A percentile compares a stretch with the other conserved stretches of the same genome.
Conservation (phyloP, 2,888 invertebrate species). For the Ormyrus thymus region DNA sequence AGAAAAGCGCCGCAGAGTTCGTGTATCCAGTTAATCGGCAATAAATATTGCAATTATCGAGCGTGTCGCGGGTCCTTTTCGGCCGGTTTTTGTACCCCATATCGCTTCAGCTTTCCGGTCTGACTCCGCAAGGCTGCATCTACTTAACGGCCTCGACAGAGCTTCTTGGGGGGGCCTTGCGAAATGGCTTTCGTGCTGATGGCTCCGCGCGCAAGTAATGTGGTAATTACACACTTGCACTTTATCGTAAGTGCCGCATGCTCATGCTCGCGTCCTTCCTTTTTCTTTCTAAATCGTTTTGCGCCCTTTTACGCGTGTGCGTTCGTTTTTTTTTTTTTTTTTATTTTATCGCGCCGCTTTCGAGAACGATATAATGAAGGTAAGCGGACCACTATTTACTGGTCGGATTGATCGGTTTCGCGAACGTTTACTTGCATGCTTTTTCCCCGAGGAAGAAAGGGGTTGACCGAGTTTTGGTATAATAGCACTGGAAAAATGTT, state of each 20-base stretch:
- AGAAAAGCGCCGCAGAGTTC: neutral
- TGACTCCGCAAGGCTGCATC: no score
- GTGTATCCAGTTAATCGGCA: conserved; percentile 28
- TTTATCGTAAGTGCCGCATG: conserved; percentile 17
- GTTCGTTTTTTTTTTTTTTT: neutral
- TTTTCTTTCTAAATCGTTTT: neutral
- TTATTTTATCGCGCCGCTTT: neutral
- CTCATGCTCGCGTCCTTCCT: neutral
- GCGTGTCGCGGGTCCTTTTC: neutral
- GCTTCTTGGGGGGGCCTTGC: no score
- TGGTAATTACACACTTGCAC: conserved; percentile 30
- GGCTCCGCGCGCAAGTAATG: neutral
- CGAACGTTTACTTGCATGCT: neutral
- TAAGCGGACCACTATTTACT: neutral
- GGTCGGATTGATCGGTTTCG: conserved; percentile 17
- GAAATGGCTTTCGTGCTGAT: conserved; percentile 11
- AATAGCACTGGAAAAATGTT: no score
- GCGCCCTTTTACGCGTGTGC: neutral
- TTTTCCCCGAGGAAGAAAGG: neutral
- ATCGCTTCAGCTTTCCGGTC: no score
- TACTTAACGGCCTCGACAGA: no score
- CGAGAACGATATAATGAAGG: neutral
- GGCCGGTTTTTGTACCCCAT: no score
- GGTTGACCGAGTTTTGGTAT: no score
- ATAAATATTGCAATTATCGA: conserved; percentile 50